Percentiles rank a stretch among this genome's conserved stretches.
phyloP scores from a whole-genome alignment of 2,113 vertebrate species.

The Nothoprocta perdicaria region DNA sequence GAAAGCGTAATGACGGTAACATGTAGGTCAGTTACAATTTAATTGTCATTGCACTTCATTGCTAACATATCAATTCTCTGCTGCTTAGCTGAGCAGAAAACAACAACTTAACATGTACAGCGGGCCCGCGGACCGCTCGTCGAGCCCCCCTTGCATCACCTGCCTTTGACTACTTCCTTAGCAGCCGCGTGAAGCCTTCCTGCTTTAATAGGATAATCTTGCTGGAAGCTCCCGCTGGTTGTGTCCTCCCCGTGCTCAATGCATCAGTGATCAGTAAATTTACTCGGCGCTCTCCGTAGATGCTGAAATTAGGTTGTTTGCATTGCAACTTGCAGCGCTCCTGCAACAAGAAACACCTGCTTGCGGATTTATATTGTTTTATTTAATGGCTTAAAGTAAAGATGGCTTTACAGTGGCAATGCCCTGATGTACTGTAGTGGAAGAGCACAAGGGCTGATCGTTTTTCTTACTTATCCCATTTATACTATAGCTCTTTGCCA shows the following conservation, averaged over 20 bases:
- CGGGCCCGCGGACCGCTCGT: constrained; percentile 75
- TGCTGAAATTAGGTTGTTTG: constrained; percentile 86
- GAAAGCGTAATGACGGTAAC: constrained; percentile 91
- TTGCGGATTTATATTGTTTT: constrained; percentile 81
- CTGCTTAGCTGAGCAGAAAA: constrained; percentile 96
- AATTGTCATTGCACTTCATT: constrained; percentile 97
- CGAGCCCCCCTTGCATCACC: constrained; percentile 82
- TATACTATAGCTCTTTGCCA: constrained; percentile 62
- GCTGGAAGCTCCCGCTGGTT: constrained; percentile 84
- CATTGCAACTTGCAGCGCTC: constrained; percentile 79
- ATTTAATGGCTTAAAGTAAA: constrained; percentile 77
- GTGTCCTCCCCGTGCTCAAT: constrained; percentile 77
- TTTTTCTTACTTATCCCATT: constrained; percentile 78
- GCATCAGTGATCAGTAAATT: constrained; percentile 86
- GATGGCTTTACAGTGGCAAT: constrained; percentile 70
- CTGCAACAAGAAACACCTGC: constrained; percentile 82
- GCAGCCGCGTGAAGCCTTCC: constrained; percentile 78
- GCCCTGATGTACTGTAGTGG: constrained; percentile 69
- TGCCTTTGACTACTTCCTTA: constrained; percentile 79
- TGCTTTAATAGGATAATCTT: constrained; percentile 83
- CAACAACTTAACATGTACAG: constrained; percentile 84
- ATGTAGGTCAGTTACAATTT: constrained; percentile 98
- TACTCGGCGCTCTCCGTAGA: constrained; percentile 74
- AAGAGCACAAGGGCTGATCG: constrained; percentile 64
- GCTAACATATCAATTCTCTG: constrained; percentile 92